These are phyloP conservation scores for Turritopsis dohrnii DNA, from an alignment of 30 jellyfish, hydroid and myxozoan genomes.

Conservation along the genomic window DNA sequence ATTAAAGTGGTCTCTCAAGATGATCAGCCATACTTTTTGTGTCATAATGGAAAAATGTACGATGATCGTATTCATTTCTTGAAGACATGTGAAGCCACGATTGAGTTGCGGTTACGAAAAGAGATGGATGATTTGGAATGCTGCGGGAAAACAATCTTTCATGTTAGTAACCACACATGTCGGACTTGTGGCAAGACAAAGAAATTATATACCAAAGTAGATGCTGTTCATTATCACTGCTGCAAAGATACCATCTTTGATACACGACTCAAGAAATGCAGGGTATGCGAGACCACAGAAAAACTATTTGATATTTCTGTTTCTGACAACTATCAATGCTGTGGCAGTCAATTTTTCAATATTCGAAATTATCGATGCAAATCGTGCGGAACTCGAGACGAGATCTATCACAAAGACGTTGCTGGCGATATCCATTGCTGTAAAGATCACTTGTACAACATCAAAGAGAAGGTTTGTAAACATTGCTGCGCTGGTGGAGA, in stretches of 20 bases:
- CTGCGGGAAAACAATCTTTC: background rate
- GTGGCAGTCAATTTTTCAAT: constrained; percentile 4
- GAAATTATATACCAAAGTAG: background rate
- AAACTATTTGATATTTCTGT: background rate
- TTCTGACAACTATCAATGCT: background rate
- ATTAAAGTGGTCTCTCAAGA: background rate
- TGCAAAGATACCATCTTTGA: constrained; percentile 15
- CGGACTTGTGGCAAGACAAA: background rate
- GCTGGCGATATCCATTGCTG: constrained; percentile 3
- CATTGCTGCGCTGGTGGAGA: constrained; percentile 3
- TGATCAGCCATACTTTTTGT: background rate
- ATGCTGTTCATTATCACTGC: constrained; percentile 4
- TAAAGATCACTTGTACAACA: background rate
- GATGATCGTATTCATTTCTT: background rate
- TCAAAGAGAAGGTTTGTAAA: background rate
- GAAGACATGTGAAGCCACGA: background rate
- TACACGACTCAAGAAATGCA: background rate
- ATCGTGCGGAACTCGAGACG: constrained; percentile 5
- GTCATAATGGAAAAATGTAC: constrained; percentile 2
- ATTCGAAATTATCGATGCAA: constrained; percentile 1
- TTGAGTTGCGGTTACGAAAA: background rate
- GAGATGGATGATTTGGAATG: background rate
- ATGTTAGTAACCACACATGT: background rate
- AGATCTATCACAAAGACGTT: background rate
- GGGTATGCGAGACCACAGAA: constrained; percentile 12